Conservation (phyloP, 2,888 invertebrate genomes). For the Drosophila nr. medialis region DNA sequence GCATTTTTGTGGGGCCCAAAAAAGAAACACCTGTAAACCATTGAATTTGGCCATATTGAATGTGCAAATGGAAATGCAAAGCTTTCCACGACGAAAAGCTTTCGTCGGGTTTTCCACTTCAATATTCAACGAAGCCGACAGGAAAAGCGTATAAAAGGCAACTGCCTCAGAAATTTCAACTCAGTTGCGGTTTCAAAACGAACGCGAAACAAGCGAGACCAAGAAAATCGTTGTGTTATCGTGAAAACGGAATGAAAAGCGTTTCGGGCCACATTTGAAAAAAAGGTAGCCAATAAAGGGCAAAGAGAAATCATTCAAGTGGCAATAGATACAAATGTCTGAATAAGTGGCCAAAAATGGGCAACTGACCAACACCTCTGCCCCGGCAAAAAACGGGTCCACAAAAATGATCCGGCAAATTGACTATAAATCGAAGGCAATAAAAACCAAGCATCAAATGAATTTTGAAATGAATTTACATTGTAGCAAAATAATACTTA, state of each 20-base stretch:
- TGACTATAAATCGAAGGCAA: slow-evolving; percentile 16
- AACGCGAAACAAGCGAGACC: slow-evolving; percentile 24
- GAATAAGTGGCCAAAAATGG: slow-evolving; percentile 26
- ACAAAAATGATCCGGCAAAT: slow-evolving; percentile 24
- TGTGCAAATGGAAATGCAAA: slow-evolving; percentile 44
- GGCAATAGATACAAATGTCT: slow-evolving; percentile 52
- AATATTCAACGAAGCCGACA: slow-evolving; percentile 65
- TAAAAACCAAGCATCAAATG: neutral
- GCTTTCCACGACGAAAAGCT: slow-evolving; percentile 39
- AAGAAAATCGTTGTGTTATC: slow-evolving; percentile 20
- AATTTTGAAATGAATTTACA: slow-evolving; percentile 10
- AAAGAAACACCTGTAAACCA: slow-evolving; percentile 77
- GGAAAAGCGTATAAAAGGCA: slow-evolving; percentile 69
- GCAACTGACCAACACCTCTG: slow-evolving; percentile 10
- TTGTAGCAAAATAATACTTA: neutral
- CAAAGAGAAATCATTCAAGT: slow-evolving; percentile 20
- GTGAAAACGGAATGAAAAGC: slow-evolving; percentile 30
- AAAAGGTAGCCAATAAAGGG: slow-evolving; percentile 16
- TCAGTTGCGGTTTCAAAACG: slow-evolving; percentile 75
- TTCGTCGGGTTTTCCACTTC: slow-evolving; percentile 51
- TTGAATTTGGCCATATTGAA: slow-evolving; percentile 32
- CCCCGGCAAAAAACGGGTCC: neutral
- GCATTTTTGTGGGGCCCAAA: slow-evolving; percentile 34
- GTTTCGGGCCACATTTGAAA: slow-evolving; percentile 33
- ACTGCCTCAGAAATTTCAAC: slow-evolving; percentile 57